Conservation (phyloP, 2,888 invertebrate genomes). For the Caenorhabditis sp. region DNA sequence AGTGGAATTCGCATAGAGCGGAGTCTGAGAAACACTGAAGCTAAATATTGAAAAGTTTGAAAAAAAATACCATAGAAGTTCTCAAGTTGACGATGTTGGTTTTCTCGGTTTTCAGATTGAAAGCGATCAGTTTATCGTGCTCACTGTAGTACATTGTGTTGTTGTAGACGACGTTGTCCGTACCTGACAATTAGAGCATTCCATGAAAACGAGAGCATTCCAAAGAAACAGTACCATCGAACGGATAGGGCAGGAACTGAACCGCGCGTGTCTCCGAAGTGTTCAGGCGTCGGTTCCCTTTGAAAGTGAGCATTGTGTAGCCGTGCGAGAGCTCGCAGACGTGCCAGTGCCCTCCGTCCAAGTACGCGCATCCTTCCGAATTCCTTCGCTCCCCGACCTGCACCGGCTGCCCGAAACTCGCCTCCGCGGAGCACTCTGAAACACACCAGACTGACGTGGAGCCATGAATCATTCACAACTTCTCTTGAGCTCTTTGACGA, state of each 20-base stretch:
- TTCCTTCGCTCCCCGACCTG: conserved; percentile 50
- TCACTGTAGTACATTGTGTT: conserved; percentile 56
- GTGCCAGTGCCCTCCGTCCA: conserved; percentile 60
- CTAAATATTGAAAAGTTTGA: too few species aligned
- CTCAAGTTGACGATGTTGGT: conserved; percentile 26
- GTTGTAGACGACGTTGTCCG: conserved; percentile 57
- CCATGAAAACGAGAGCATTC: too few species aligned
- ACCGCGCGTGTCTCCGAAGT: conserved; percentile 48
- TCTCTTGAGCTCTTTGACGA: conserved; percentile 32
- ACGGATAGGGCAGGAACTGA: conserved; percentile 59
- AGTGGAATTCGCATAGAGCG: conserved; percentile 59
- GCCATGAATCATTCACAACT: conserved; percentile 12
- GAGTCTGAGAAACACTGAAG: conserved; percentile 49
- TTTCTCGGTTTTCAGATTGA: conserved; percentile 44
- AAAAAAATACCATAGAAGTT: conserved; percentile 28
- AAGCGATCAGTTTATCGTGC: conserved; percentile 42
- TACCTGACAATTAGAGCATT: too few species aligned
- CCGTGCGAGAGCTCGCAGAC: conserved; percentile 63
- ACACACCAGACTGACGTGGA: too few species aligned
- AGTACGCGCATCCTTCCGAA: conserved; percentile 51
- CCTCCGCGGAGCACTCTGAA: conserved; percentile 53
- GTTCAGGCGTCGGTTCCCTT: conserved; percentile 48
- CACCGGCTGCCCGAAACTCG: conserved; percentile 35
- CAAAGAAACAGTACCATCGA: too few species aligned
- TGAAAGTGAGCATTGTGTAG: conserved; percentile 61